Evolutionary conservation across 30 jellyfish, hydroid and myxozoan genomes (phyloP).

Genomic region (Chrysaora quinquecirrha): DNA sequence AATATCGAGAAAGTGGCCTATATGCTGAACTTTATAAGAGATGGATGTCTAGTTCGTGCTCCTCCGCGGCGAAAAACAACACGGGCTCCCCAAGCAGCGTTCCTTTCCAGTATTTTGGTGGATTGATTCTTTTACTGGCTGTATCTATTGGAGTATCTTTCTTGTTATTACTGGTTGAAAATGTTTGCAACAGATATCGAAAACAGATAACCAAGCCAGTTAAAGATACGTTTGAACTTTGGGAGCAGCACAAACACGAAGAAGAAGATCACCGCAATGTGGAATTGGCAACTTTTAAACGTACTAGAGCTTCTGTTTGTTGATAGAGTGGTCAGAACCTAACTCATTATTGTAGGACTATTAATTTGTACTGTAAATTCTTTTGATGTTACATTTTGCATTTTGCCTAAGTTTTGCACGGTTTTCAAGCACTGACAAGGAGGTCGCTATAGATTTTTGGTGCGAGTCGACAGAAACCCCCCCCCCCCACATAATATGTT

Average conservation of each 20-base stretch:
- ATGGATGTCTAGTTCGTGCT: slow-evolving; percentile 13
- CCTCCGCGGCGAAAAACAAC: neutral
- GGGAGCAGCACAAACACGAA: neutral
- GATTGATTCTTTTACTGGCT: neutral
- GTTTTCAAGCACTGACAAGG: too few relatives aligned
- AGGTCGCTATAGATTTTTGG: too few relatives aligned
- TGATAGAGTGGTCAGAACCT: too few relatives aligned
- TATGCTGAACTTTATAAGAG: neutral
- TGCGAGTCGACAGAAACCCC: too few relatives aligned
- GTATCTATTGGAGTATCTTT: neutral
- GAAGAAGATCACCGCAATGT: neutral
- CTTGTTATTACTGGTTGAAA: neutral
- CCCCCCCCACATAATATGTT: too few relatives aligned
- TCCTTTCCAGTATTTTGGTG: neutral
- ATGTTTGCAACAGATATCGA: slow-evolving; percentile 3
- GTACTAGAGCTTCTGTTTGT: too few relatives aligned
- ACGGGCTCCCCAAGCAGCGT: neutral
- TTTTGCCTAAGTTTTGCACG: too few relatives aligned
- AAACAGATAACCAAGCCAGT: neutral
- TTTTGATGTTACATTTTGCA: too few relatives aligned
- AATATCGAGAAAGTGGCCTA: slow-evolving; percentile 14
- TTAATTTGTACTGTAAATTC: too few relatives aligned
- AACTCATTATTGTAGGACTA: too few relatives aligned
- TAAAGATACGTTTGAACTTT: neutral
- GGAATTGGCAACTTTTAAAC: too few relatives aligned